Base-by-base conservation (phyloP, 2,797 vertebrate species). In the Sylvia borin region DNA sequence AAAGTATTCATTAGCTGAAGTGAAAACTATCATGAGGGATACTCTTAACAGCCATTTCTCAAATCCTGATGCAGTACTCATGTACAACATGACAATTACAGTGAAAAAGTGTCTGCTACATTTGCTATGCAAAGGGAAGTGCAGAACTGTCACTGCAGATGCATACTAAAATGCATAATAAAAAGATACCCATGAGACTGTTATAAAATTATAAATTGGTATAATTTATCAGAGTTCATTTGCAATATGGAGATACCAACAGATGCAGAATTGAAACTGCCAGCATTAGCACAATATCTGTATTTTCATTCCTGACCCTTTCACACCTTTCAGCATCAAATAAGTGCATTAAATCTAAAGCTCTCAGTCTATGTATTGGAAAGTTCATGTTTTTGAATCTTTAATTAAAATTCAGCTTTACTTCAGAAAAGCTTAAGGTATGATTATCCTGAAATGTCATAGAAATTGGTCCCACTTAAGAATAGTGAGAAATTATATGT, bases 341-440 rank as follows among this genome's bases (percentile, higher is more conserved):
- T 58, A 89, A 76, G 10, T 40, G 8, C 25, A 51, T 78, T 80
- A 88, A 88, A 92, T 54, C n/a, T 74, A 75, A 88, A 81, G 29
- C 6, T 67, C 32, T 73, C 73, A 36, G 38, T 61, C 36, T 75
- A 36, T 50, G 4, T 61, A 57, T 32, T 65, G n/a, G 26, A 90
- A 88, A 47, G 18, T 79, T 86, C 65, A 51, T 60, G 42, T 5
- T 60, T 88, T 81, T 71, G 47, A 94, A 72, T 72, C 16, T 36
- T 79, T 82, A 81, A 84, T 62, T 94, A 82, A 95, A 93, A 94
- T 86, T 85, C 38, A 72, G 57, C 47, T 79, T 96, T 91, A 50
- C 10, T 68, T 95, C 75, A 74, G 61, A 64, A 84, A 83, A 31
- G 42, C 60, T 93, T 81, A 89, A 92, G 64, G 78, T 1, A 3